Conservation (phyloP, 2,113 vertebrate species). For the Cephalopterus ornatus region DNA sequence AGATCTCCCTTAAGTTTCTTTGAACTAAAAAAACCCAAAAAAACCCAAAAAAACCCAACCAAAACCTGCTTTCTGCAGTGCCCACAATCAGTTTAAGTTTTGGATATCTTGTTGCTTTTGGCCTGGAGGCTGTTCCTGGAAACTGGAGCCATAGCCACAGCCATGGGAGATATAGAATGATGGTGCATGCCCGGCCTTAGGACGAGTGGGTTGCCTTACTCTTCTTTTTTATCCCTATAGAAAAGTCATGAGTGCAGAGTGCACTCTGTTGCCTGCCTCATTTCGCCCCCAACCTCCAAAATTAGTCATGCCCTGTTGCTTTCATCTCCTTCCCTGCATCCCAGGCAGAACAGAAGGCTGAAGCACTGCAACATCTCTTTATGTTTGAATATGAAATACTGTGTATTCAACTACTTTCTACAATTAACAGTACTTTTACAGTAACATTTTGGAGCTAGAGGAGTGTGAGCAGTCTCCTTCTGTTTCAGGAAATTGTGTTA, state of each 20-base stretch:
- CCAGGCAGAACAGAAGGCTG: not conserved
- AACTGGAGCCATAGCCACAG: not conserved
- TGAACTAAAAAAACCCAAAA: not conserved
- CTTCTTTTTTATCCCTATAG: not conserved
- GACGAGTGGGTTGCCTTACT: not conserved
- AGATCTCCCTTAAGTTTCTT: not conserved
- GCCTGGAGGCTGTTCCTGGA: not conserved
- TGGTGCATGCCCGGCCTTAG: accelerated
- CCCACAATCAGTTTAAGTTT: not conserved
- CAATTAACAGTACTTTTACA: not conserved
- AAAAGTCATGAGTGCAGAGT: not conserved
- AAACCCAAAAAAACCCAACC: not conserved
- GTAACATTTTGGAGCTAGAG: not conserved
- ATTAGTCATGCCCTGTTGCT: not conserved
- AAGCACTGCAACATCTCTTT: not conserved
- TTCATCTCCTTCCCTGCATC: not conserved
- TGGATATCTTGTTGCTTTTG: not conserved
- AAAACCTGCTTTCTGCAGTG: not conserved
- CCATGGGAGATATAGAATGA: accelerated
- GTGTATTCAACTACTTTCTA: not conserved
- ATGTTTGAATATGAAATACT: not conserved
- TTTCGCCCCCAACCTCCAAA: not conserved
- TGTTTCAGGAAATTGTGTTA: constrained; percentile 18
- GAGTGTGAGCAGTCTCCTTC: not conserved
- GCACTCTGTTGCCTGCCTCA: not conserved